Base-by-base conservation (phyloP, 2,797 vertebrate species). In the Rhinoraja longicauda region DNA sequence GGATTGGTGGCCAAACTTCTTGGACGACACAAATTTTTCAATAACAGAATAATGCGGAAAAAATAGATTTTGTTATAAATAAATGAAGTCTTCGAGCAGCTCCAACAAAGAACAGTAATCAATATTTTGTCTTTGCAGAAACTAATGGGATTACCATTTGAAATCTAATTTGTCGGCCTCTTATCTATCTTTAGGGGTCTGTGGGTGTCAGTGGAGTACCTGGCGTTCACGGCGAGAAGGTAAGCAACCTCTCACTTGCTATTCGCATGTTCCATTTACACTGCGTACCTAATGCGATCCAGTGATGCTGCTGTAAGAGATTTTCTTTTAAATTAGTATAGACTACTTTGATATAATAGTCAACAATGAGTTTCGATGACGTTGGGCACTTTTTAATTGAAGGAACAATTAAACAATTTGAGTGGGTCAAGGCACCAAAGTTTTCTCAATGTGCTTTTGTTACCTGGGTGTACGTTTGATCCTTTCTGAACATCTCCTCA, bases 201-300 rank as follows among this genome's bases (percentile, higher is more conserved):
- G 13, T 96, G 0, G 99, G 99, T 93, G 95, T 95, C 93, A 96
- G 98, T 94, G 99, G 99, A 81, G 94, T 96, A 93, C 95, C 98
- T 93, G 99, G 99, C 94, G 95, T 95, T 93, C 96, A 98, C 2
- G 99, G 99, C 94, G 96, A 97, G 94, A 98, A 98, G 98, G 99
- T 99, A 95, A 98, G 97, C 17, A 94, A 93, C 93, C 93, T 53
- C 93, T 32, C 39, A 17, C 24, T 72, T 36, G 19, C 26, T 29
- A 0, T 59, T 84, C 32, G 24, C 70, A 92, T 19, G 1, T 36
- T 70, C 0, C 64, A 92, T 75, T 29, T 13, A 53, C 32, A 53
- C 39, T 4, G 19, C 15, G 21, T 24, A 75, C 26, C 32, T 45
- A 15, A n/a, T 26, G 8, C 39, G 75, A 75, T 17, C 39, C 19